Conservation (phyloP, 1,140 invertebrate genomes). For the Drosophila sproati region DNA sequence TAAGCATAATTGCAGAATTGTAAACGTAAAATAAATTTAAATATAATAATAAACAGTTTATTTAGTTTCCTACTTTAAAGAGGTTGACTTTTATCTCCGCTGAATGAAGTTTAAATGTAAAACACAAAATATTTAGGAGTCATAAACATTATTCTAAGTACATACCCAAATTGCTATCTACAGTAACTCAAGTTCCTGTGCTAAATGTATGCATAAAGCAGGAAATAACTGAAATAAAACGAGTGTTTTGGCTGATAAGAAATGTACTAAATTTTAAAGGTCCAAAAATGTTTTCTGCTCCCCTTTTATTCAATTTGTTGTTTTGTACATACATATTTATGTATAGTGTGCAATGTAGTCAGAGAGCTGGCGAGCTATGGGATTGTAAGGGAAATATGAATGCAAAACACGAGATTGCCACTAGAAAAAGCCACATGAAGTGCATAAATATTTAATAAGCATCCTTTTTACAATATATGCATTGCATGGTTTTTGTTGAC, state of each 20-base stretch:
- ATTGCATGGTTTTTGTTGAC: slow-evolving; percentile 4
- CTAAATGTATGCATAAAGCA: not conserved
- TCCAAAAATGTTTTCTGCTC: not conserved
- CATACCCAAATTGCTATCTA: not conserved
- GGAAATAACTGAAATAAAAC: not conserved
- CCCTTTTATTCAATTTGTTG: not conserved
- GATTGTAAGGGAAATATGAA: slow-evolving; percentile 33
- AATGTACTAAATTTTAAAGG: slow-evolving; percentile 4
- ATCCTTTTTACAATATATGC: slow-evolving; percentile 35
- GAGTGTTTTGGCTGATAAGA: slow-evolving; percentile 8
- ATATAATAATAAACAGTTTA: too few species aligned
- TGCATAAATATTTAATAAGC: slow-evolving; percentile 47
- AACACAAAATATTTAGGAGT: not conserved
- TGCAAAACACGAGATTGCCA: slow-evolving; percentile 47
- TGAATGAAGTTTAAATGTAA: too few species aligned
- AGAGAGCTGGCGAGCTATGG: not conserved
- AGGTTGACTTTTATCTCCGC: too few species aligned
- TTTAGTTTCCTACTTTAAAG: too few species aligned
- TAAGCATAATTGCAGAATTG: too few species aligned
- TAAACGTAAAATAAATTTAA: too few species aligned
- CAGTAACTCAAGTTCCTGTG: not conserved
- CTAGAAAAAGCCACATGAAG: slow-evolving; percentile 32
- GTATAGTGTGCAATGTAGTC: not conserved
- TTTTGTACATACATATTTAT: not conserved
- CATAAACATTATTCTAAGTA: not conserved